phyloP scores from a whole-genome alignment of 1,140 invertebrate genomes.

The Papilio machaon region DNA sequence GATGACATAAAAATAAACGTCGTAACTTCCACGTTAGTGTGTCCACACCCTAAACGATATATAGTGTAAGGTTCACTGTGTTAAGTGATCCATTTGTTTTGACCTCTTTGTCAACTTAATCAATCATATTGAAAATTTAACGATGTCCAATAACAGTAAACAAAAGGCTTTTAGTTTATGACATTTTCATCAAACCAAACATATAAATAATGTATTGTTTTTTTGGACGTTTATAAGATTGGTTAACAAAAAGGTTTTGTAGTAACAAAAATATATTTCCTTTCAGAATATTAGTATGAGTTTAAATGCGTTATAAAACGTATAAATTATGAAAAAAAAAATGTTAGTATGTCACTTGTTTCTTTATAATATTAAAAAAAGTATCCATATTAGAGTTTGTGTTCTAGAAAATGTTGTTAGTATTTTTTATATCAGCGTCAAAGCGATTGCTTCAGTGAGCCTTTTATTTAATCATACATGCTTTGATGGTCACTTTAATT shows the following conservation, averaged over 20 bases:
- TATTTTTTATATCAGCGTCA: background rate
- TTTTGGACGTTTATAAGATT: background rate
- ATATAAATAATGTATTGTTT: background rate
- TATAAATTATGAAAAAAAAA: background rate
- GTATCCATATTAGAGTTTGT: background rate
- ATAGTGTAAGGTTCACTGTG: background rate
- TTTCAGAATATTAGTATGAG: too few relatives aligned
- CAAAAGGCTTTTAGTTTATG: slow-evolving; percentile 2
- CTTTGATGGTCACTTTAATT: background rate
- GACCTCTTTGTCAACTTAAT: background rate
- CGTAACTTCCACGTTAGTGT: background rate
- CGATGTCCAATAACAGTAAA: background rate
- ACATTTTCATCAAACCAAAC: background rate
- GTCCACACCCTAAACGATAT: background rate
- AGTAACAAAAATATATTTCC: too few relatives aligned
- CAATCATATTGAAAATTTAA: slow-evolving; percentile 24
- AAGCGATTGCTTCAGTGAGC: slow-evolving; percentile 2
- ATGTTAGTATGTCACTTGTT: too few relatives aligned
- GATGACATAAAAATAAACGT: background rate
- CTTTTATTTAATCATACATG: background rate
- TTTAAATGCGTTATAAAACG: too few relatives aligned
- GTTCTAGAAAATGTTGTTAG: background rate
- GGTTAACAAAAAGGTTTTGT: background rate
- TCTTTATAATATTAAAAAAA: background rate
- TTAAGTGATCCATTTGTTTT: slow-evolving; percentile 16